These are phyloP conservation scores for Epiblema foenella DNA, from an alignment of 2,888 invertebrate species.

Conservation along the genomic window DNA sequence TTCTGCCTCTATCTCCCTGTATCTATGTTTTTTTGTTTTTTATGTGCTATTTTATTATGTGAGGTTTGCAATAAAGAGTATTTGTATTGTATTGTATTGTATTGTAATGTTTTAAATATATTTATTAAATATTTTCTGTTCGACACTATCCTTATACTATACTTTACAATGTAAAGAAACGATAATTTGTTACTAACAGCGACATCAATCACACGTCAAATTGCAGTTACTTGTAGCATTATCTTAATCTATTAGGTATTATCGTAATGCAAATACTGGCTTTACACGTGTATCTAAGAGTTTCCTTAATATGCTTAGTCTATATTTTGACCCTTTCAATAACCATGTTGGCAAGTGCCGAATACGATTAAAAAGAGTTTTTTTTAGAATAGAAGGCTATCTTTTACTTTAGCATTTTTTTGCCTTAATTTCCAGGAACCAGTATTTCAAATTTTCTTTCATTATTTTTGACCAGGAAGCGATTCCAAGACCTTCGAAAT, in stretches of 20 bases:
- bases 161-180: not conserved
- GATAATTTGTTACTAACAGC: not conserved
- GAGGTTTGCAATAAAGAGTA: too few species aligned
- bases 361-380: too few species aligned
- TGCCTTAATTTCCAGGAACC: too few species aligned
- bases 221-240: not conserved
- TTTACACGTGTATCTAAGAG: conserved; percentile 8
- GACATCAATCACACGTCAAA: conserved; percentile 20
- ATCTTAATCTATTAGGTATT: not conserved
- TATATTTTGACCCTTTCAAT: not conserved
- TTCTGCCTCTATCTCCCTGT: too few species aligned
- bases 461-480: not conserved
- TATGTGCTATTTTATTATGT: too few species aligned
- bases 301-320: not conserved
- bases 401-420: too few species aligned
- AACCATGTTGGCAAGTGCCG: too few species aligned
- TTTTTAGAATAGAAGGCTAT: too few species aligned
- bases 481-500: not conserved
- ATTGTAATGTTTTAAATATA: too few species aligned
- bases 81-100: too few species aligned
- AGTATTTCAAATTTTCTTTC: not conserved
- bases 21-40: too few species aligned
- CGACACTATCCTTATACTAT: not conserved
- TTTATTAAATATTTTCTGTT: too few species aligned
- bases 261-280: not conserved